These are phyloP conservation scores for Brachyptera risi DNA, from an alignment of 2,888 invertebrate genomes.

Conservation along the genomic window DNA sequence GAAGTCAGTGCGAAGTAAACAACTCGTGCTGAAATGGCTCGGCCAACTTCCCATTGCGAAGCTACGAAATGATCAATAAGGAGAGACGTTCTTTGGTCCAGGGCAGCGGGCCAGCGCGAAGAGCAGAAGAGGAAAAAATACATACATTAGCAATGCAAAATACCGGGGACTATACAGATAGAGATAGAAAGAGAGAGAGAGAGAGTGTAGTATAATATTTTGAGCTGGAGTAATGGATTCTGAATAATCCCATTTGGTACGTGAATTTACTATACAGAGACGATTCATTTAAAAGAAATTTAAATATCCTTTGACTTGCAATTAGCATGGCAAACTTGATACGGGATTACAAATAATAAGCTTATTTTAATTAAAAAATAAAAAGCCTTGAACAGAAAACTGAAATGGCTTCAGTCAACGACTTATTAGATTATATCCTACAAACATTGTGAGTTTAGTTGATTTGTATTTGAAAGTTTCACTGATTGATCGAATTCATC, in stretches of 20 bases:
- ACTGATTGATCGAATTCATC: too few relatives aligned
- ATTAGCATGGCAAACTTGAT: slow-evolving; percentile 1
- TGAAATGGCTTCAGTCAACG: too few relatives aligned
- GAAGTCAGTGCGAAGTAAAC: too few relatives aligned
- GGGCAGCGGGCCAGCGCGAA: neutral
- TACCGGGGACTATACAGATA: neutral
- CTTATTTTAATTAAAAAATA: slow-evolving; percentile 10
- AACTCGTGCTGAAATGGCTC: neutral
- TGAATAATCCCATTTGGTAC: neutral
- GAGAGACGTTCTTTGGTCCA: neutral
- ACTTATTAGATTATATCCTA: too few relatives aligned
- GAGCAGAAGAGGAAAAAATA: neutral
- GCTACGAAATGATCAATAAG: slow-evolving; percentile 2
- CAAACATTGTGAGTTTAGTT: too few relatives aligned
- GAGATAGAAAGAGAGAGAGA: neutral
- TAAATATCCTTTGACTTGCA: slow-evolving; percentile 11
- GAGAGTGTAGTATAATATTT: neutral
- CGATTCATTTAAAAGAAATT: slow-evolving; percentile 6
- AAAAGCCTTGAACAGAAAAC: too few relatives aligned
- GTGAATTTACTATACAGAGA: neutral
- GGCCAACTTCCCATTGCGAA: neutral
- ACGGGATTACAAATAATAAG: neutral
- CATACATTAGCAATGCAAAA: slow-evolving; percentile 14
- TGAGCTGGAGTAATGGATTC: slow-evolving; percentile 16
- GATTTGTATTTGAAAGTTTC: too few relatives aligned